phyloP scores from a whole-genome alignment of 2,888 invertebrate species.

The Phyllotreta cruciferae region DNA sequence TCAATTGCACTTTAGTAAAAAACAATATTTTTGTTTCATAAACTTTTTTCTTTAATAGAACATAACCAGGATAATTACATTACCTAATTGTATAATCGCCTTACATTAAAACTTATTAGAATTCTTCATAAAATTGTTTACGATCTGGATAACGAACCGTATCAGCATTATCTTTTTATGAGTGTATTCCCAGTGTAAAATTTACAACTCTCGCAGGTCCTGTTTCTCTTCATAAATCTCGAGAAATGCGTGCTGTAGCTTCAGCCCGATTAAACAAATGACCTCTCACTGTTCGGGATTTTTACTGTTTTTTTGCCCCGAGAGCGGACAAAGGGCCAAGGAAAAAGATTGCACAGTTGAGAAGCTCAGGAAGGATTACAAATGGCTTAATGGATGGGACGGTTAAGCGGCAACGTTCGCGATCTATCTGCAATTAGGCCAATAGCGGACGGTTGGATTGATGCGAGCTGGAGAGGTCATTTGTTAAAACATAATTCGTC shows the following conservation, averaged over 20 bases:
- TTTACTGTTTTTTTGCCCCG: conserved; percentile 3
- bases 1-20: too few relatives aligned
- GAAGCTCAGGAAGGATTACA: conserved; percentile 16
- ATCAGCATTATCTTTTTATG: not conserved
- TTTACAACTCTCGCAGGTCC: conserved; percentile 17
- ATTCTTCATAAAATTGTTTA: too few relatives aligned
- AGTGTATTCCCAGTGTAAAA: conserved; percentile 9
- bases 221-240: conserved; percentile 29
- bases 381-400: conserved; percentile 18
- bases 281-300: conserved; percentile 16
- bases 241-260: conserved; percentile 13
- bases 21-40: too few relatives aligned
- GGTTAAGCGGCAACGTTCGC: conserved; percentile 3
- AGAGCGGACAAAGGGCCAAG: conserved; percentile 6
- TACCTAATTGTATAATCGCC: not conserved
- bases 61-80: too few relatives aligned
- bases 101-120: not conserved
- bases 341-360: conserved; percentile 9
- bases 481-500: not conserved
- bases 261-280: conserved; percentile 22
- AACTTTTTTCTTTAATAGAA: too few relatives aligned
- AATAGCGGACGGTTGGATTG: conserved; percentile 3
- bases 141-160: not conserved
- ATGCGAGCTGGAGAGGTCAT: not conserved
- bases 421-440: conserved; percentile 5